Base-by-base conservation (phyloP, 2,888 invertebrate genomes). In the Lochmaea capreae region DNA sequence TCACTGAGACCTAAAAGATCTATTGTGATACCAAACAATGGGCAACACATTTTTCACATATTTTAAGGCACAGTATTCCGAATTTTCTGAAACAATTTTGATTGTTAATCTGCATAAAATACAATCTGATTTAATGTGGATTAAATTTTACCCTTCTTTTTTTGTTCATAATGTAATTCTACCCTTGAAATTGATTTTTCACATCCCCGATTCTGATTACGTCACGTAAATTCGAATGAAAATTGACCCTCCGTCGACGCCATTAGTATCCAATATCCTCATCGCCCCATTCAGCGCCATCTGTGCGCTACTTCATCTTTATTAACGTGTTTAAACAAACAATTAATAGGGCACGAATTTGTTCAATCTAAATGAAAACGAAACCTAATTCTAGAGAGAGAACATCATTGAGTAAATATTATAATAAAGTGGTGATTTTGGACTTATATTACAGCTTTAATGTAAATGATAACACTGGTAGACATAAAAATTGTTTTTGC, bases 311-410 rank as follows among this genome's bases (percentile, higher is more conserved):
- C 62, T 57, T 63, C 57, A 62, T 72, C 54, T 66, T 67, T 42
- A 70, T 74, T 71, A 71, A 74, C 71, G 74, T 71, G 71, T 70
- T 70, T 65, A 74, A 65, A 66, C 74, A 74, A 74, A 74, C 72
- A 76, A 72, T 76, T 74, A 67, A 74, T 67, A 73, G 62, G 62
- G 68, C 72, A 66, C 52, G 70, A 76, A 74, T 76, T 74, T 67
- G 72, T 70, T 72, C 67, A 70, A 70, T 74, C 65, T 39, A 57
- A 74, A 76, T 72, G 66, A 75, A 75, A 75, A 72, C 69, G 65
- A 69, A 73, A 73, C 73, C 65, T 58, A 65, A 73, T 73, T 73
- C 58, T 52, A 73, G n/a, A 57, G 65, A 42, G 62, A 22, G 65
- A 65, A 57, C 43, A 58, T 73, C 59, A 57, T 26, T 57, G 18